Conservation (phyloP, 2,888 invertebrate species). For the Aphodius granarius region DNA sequence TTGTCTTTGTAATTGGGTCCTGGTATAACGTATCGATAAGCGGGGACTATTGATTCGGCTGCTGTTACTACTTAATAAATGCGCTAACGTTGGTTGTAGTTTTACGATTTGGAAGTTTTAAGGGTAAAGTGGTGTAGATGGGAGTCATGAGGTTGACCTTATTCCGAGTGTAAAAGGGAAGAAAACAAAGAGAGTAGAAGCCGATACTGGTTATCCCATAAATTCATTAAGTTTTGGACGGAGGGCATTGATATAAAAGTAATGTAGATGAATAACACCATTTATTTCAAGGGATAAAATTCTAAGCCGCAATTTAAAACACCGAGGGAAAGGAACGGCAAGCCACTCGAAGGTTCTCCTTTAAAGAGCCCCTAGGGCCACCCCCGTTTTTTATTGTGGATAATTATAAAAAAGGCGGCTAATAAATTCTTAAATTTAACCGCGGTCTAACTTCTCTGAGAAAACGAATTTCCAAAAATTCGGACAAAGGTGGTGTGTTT, state of each 20-base stretch:
- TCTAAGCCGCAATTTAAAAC: constrained; percentile 3
- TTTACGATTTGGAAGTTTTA: not conserved
- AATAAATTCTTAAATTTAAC: not conserved
- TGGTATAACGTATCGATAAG: not conserved
- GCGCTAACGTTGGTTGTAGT: no score
- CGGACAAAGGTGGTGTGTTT: not conserved
- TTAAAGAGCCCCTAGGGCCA: not conserved
- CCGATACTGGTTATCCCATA: constrained; percentile 7
- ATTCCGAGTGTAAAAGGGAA: not conserved
- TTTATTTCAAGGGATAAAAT: constrained; percentile 7
- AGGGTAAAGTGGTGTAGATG: not conserved
- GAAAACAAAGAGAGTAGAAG: not conserved
- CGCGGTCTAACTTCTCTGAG: not conserved
- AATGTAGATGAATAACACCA: constrained; percentile 14
- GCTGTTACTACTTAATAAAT: no score
- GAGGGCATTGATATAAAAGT: constrained; percentile 12
- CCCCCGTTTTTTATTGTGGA: not conserved
- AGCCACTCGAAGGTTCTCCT: not conserved
- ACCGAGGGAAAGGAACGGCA: not conserved
- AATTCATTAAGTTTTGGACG: constrained; percentile 2
- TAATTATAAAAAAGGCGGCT: not conserved
- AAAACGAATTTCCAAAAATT: not conserved
- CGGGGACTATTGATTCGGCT: not conserved
- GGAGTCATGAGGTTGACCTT: not conserved
- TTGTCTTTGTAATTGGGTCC: not conserved